These are phyloP conservation scores for Prunella strophiata DNA, from an alignment of 2,797 vertebrate genomes.

Conservation along the genomic window DNA sequence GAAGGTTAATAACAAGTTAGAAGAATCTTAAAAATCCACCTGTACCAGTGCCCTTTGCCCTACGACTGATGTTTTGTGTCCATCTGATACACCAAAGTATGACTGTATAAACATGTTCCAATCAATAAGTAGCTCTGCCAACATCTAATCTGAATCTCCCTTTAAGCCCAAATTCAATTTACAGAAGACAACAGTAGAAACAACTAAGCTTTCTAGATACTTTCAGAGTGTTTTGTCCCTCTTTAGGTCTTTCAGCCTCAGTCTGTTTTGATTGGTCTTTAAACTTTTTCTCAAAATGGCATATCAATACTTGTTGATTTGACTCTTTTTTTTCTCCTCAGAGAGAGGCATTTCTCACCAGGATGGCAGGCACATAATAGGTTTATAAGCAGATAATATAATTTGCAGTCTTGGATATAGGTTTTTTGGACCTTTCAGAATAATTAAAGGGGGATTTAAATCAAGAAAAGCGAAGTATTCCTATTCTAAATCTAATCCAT, in stretches of 20 bases:
- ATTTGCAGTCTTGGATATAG: neutral
- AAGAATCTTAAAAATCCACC: neutral
- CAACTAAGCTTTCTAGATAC: neutral
- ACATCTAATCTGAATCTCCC: neutral
- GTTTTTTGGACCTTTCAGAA: neutral
- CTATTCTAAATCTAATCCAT: neutral
- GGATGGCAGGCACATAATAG: neutral
- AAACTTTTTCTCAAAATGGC: neutral
- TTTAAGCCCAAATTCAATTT: neutral
- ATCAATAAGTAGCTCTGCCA: neutral
- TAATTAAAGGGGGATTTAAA: neutral
- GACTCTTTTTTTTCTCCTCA: neutral
- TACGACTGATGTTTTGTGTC: neutral
- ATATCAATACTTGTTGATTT: accelerated
- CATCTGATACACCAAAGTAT: neutral
- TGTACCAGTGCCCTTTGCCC: too few species aligned
- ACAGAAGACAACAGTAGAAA: neutral
- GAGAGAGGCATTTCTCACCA: neutral
- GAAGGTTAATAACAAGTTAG: neutral
- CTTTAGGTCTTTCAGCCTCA: neutral
- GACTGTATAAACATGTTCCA: neutral
- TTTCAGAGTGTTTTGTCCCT: neutral
- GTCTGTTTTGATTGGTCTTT: neutral
- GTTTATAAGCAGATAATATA: neutral
- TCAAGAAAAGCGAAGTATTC: neutral